Percentiles rank a stretch among this genome's conserved stretches.
These are phyloP conservation scores for Hipposideros larvatus DNA, from an alignment of 2,797 vertebrate genomes.

Conservation along the genomic window DNA sequence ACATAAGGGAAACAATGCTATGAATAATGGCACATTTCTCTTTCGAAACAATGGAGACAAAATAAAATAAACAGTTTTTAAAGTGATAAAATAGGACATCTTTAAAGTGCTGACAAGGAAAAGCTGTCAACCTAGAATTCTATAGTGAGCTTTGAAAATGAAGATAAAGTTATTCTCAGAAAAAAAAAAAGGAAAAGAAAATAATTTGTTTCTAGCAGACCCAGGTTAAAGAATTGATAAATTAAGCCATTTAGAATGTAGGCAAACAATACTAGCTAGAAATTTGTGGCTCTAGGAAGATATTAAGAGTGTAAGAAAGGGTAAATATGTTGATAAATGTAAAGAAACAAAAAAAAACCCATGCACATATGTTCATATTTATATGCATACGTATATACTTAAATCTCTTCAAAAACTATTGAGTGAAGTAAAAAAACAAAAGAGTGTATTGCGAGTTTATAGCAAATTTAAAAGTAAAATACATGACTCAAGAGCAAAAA, in stretches of 20 bases:
- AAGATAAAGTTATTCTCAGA: neutral
- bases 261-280: neutral
- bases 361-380: neutral
- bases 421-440: neutral
- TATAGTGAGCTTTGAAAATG: neutral
- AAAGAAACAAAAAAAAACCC: neutral
- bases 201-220: neutral
- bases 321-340: neutral
- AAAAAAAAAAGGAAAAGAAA: neutral
- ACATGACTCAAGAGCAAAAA: neutral
- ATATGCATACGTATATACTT: neutral
- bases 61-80: neutral
- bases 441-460: neutral
- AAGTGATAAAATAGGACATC: neutral
- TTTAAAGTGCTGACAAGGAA: neutral
- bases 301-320: neutral
- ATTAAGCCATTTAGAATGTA: neutral
- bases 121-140: neutral
- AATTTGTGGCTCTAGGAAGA: neutral
- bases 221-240: neutral
- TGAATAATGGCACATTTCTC: neutral
- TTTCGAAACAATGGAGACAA: neutral
- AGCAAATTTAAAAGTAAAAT: neutral
- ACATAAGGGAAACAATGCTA: neutral
- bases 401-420: neutral